A percentile compares a stretch with the other conserved stretches of the same genome.
These are phyloP conservation scores for Heliconius charithonia DNA, from an alignment of 2,888 invertebrate species.

Conservation along the genomic window DNA sequence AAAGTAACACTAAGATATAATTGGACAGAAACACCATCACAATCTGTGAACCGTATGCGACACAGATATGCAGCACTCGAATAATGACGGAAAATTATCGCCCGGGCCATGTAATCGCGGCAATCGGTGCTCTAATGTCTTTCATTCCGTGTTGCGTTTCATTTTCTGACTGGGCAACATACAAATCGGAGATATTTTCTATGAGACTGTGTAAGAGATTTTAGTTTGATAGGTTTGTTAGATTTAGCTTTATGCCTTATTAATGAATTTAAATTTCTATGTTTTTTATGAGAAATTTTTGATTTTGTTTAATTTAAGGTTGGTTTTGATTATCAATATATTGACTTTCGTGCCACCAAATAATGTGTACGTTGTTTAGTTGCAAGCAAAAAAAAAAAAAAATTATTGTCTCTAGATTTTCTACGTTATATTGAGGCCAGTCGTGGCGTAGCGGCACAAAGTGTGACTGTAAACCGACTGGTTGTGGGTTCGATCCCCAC, in stretches of 20 bases:
- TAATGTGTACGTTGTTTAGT: too few relatives aligned
- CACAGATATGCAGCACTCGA: constrained; percentile 50
- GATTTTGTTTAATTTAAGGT: too few relatives aligned
- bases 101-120: constrained; percentile 67
- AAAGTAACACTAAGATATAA: constrained; percentile 40
- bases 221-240: neutral
- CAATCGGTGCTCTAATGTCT: constrained; percentile 56
- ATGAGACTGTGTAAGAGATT: neutral
- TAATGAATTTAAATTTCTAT: too few relatives aligned
- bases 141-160: constrained; percentile 28
- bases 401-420: too few relatives aligned
- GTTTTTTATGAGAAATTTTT: too few relatives aligned
- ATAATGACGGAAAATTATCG: constrained; percentile 73
- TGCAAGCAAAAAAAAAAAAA: too few relatives aligned
- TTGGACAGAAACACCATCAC: constrained; percentile 45
- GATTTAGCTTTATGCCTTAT: neutral
- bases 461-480: too few relatives aligned
- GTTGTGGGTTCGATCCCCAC: too few relatives aligned
- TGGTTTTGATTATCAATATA: too few relatives aligned
- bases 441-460: too few relatives aligned
- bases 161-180: constrained; percentile 52
- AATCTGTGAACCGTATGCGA: constrained; percentile 47
- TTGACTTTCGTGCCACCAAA: too few relatives aligned
- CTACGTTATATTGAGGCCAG: too few relatives aligned
- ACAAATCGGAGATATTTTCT: constrained; percentile 25